phyloP scores from a whole-genome alignment of 1,140 invertebrate genomes.

The Heliothis virescens region DNA sequence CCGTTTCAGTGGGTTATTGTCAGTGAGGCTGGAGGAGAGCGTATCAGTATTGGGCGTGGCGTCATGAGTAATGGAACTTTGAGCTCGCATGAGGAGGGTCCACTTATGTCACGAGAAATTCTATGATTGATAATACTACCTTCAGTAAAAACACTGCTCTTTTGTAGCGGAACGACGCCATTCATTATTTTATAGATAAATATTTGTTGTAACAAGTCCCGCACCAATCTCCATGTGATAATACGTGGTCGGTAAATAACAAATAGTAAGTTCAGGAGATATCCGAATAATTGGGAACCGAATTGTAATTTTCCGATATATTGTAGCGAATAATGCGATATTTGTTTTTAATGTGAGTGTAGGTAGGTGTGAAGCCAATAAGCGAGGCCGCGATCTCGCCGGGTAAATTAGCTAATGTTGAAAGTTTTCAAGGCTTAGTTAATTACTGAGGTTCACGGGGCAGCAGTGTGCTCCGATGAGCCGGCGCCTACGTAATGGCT shows the following conservation, averaged over 20 bases:
- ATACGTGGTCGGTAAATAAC: constrained; percentile 2
- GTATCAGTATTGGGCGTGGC: constrained; percentile 80
- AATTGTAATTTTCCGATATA: constrained; percentile 4
- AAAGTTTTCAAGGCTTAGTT: constrained; percentile 73
- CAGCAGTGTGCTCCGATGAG: constrained; percentile 58
- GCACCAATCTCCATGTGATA: neutral
- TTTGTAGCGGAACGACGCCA: constrained; percentile 62
- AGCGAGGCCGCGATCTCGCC: constrained; percentile 27
- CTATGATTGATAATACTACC: constrained; percentile 82
- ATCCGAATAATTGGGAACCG: constrained; percentile 7
- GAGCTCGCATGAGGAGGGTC: constrained; percentile 82
- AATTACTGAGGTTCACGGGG: constrained; percentile 66
- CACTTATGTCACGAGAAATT: constrained; percentile 81
- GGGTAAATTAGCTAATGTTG: constrained; percentile 68
- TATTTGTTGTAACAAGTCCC: constrained; percentile 34
- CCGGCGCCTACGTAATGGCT: constrained; percentile 63
- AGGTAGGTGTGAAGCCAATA: constrained; percentile 21
- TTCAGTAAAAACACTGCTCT: constrained; percentile 77
- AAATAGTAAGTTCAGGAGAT: neutral
- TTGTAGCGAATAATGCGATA: neutral
- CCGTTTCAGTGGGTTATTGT: constrained; percentile 60
- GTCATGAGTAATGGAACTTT: constrained; percentile 81
- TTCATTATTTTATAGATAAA: constrained; percentile 49
- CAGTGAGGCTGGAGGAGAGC: constrained; percentile 60
- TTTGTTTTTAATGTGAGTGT: constrained; percentile 2